Conservation (phyloP, 2,888 invertebrate species). For the Bombylius major region DNA sequence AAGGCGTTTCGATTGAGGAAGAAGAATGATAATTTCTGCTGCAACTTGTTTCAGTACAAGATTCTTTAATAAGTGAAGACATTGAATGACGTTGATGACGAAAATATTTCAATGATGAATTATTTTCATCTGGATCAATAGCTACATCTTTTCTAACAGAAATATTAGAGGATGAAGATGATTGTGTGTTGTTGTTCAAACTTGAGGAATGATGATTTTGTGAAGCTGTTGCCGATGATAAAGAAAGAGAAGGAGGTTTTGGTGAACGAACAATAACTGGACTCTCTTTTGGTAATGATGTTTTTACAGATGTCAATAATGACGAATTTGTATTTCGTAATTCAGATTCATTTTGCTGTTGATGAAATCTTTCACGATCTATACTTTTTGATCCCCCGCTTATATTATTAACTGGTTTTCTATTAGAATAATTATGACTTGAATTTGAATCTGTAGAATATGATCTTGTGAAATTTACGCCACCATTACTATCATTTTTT, state of each 20-base stretch:
- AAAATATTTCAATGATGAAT: neutral
- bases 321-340: no score
- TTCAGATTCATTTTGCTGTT: no score
- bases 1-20: neutral
- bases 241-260: slow-evolving; percentile 18
- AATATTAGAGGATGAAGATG: neutral
- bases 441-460: neutral
- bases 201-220: slow-evolving; percentile 4
- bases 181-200: no score
- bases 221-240: slow-evolving; percentile 8
- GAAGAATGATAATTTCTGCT: neutral
- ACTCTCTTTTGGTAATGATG: slow-evolving; percentile 32
- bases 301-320: slow-evolving; percentile 14
- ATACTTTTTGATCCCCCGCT: no score
- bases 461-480: neutral
- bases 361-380: no score
- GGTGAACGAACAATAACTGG: slow-evolving; percentile 35
- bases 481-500: neutral
- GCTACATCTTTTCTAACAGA: slow-evolving; percentile 35
- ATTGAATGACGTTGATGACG: neutral
- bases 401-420: no score
- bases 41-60: neutral
- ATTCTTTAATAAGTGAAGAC: neutral
- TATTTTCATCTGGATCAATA: slow-evolving; percentile 28
- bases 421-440: no score